Conservation (phyloP, 1,140 invertebrate species). For the Rhagoletis zephyria region DNA sequence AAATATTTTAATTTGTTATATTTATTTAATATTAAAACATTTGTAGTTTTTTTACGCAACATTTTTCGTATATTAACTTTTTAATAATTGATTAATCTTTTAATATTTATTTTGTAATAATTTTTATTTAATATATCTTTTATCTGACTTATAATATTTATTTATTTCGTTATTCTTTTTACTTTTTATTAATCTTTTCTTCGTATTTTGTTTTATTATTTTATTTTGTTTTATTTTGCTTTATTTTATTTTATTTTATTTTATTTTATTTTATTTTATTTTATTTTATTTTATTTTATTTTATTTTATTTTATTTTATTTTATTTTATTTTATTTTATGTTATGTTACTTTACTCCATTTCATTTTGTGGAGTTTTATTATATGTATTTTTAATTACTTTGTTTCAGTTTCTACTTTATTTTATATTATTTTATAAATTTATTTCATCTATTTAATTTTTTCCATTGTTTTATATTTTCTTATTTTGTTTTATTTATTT, state of each 20-base stretch:
- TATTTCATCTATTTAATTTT: neutral
- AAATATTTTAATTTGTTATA: too few species aligned
- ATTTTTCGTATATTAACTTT: too few species aligned
- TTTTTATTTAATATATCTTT: too few species aligned
- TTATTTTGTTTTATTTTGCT: neutral
- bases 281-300: neutral
- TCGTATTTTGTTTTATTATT: neutral
- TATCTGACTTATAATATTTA: too few species aligned
- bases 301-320: neutral
- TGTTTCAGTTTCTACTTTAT: neutral
- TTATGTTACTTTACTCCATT: neutral
- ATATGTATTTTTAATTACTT: neutral
- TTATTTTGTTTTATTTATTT: too few species aligned
- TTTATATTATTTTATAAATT: conserved; percentile 9
- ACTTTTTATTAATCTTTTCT: too few species aligned
- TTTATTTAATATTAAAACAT: too few species aligned
- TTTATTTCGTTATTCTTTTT: too few species aligned
- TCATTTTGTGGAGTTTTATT: neutral
- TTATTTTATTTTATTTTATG: neutral
- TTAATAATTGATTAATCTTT: too few species aligned
- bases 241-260: neutral
- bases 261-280: neutral
- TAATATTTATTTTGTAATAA: conserved; percentile 1
- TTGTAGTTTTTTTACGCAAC: too few species aligned
- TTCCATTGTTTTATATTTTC: neutral